These are phyloP conservation scores for Podotricha telesiphe DNA, from an alignment of 2,888 invertebrate genomes.

Conservation along the genomic window DNA sequence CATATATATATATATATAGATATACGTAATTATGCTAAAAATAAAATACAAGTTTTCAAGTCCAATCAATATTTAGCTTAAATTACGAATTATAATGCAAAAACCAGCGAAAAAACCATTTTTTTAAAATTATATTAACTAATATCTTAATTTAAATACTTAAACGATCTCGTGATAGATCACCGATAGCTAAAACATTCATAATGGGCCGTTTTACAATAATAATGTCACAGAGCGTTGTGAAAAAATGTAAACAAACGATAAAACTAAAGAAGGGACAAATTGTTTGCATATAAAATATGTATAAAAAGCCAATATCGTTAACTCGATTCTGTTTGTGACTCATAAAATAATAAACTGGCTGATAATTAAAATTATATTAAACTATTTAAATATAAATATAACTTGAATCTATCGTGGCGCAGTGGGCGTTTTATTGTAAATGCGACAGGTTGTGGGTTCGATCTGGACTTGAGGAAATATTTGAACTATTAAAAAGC, in stretches of 20 bases:
- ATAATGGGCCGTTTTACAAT: constrained; percentile 33
- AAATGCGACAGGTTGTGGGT: no score
- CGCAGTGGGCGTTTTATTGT: no score
- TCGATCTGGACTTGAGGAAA: no score
- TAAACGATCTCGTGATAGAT: constrained; percentile 25
- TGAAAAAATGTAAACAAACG: constrained; percentile 51
- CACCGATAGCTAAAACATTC: constrained; percentile 24
- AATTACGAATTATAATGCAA: not conserved
- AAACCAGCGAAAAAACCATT: not conserved
- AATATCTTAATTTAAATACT: constrained; percentile 18
- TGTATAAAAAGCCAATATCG: constrained; percentile 32
- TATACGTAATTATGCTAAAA: no score
- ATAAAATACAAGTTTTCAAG: no score
- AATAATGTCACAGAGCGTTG: constrained; percentile 8
- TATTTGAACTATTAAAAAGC: no score
- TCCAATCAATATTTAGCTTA: not conserved
- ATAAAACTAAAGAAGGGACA: constrained; percentile 51
- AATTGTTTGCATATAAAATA: constrained; percentile 49
- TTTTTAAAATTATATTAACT: no score
- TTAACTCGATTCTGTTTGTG: constrained; percentile 42
- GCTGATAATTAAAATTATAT: no score
- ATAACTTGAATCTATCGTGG: no score
- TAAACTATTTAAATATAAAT: no score
- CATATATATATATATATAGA: no score
- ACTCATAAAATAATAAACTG: constrained; percentile 48